Evolutionary conservation across 2,888 invertebrate species (phyloP).

Genomic region (Pecten maximus): DNA sequence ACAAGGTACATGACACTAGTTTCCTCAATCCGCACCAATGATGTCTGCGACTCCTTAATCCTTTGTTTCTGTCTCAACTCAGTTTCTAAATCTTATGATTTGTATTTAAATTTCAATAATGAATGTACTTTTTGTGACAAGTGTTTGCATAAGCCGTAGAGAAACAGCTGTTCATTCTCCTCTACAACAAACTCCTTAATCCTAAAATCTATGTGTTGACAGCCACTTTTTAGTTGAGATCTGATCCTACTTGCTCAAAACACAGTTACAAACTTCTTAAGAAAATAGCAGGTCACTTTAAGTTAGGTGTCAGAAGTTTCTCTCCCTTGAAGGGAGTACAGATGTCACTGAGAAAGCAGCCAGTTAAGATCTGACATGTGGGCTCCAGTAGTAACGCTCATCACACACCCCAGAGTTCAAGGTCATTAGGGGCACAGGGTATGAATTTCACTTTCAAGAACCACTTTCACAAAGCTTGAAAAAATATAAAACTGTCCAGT

Average conservation of each 20-base stretch:
- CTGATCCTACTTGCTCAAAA: neutral
- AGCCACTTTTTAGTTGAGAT: neutral
- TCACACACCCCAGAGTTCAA: neutral
- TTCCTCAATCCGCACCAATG: neutral
- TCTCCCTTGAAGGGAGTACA: neutral
- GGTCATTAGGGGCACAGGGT: neutral
- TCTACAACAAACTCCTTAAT: neutral
- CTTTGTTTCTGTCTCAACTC: neutral
- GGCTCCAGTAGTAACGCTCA: neutral
- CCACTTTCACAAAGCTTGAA: conserved; percentile 6
- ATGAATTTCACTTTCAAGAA: neutral
- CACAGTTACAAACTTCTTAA: neutral
- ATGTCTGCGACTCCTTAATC: neutral
- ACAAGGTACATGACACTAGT: neutral
- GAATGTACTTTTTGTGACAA: neutral
- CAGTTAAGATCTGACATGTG: conserved; percentile 2
- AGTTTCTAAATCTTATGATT: neutral
- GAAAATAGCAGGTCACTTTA: neutral
- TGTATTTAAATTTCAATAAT: neutral
- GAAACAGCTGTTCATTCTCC: conserved; percentile 1
- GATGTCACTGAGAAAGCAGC: conserved; percentile 8
- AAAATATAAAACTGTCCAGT: neutral
- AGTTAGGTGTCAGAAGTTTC: neutral
- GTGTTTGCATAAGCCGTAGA: neutral
- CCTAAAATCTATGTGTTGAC: neutral